A percentile compares a stretch with the other conserved stretches of the same genome.
phyloP scores from a whole-genome alignment of 2,797 vertebrate species.

The Tangara arthus region DNA sequence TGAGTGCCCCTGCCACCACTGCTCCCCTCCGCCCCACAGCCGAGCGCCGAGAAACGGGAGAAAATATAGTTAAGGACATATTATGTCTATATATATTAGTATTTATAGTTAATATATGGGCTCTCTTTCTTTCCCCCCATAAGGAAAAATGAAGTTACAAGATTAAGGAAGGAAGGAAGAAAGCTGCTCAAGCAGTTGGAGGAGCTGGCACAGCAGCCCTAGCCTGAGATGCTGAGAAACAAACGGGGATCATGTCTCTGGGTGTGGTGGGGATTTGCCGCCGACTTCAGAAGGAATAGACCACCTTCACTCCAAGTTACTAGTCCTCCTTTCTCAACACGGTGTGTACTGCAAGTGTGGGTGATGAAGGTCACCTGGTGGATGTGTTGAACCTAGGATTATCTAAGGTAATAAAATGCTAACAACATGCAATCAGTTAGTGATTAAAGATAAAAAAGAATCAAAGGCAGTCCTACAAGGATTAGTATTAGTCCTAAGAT shows the following conservation, averaged over 20 bases:
- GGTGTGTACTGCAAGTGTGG: too few species aligned
- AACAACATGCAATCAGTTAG: not conserved
- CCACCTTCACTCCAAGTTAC: not conserved
- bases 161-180: not conserved
- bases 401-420: not conserved
- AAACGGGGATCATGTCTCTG: not conserved
- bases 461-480: not conserved
- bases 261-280: not conserved
- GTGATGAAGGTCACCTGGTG: not conserved
- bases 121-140: not conserved
- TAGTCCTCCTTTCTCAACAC: not conserved
- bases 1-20: not conserved
- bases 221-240: not conserved
- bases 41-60: not conserved
- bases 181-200: not conserved
- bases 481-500: not conserved
- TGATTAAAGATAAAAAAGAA: not conserved
- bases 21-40: not conserved
- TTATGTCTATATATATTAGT: too few species aligned
- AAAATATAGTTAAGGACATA: rapidly evolving
- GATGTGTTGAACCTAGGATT: not conserved
- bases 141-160: not conserved
- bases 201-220: not conserved
- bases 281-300: rapidly evolving
- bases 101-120: not conserved